Conservation (phyloP, 2,113 vertebrate genomes). For the Onychorhynchus coronatus region DNA sequence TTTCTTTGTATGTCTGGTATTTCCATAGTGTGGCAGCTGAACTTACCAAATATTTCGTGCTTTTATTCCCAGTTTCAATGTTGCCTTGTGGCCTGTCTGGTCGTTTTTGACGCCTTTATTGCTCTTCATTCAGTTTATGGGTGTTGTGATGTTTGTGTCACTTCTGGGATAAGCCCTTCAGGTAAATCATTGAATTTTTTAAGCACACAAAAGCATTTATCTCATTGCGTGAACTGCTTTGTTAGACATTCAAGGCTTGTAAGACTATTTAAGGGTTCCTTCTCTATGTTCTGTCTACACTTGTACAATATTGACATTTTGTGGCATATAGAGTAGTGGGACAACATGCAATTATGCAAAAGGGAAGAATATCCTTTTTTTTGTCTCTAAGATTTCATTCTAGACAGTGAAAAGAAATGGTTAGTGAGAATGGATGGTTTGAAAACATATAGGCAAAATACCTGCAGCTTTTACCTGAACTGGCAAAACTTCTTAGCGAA, state of each 20-base stretch:
- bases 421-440: neutral
- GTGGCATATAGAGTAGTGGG: neutral
- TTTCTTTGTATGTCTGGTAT: neutral
- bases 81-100: slow-evolving; percentile 92
- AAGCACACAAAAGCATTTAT: neutral
- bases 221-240: neutral
- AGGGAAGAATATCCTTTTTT: neutral
- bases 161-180: slow-evolving; percentile 81
- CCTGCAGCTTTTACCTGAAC: neutral
- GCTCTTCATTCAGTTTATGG: slow-evolving; percentile 96
- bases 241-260: neutral
- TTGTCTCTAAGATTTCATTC: neutral
- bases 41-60: neutral
- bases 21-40: neutral
- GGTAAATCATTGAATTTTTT: slow-evolving; percentile 66
- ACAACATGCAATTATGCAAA: neutral
- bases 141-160: slow-evolving; percentile 91
- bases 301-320: neutral
- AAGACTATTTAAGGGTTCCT: neutral
- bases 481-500: neutral
- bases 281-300: neutral
- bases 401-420: neutral
- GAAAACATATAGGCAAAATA: neutral
- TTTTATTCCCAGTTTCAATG: slow-evolving; percentile 83
- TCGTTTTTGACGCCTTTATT: slow-evolving; percentile 90